phyloP scores from a whole-genome alignment of 2,888 invertebrate genomes.

The Rhagonycha fulva region DNA sequence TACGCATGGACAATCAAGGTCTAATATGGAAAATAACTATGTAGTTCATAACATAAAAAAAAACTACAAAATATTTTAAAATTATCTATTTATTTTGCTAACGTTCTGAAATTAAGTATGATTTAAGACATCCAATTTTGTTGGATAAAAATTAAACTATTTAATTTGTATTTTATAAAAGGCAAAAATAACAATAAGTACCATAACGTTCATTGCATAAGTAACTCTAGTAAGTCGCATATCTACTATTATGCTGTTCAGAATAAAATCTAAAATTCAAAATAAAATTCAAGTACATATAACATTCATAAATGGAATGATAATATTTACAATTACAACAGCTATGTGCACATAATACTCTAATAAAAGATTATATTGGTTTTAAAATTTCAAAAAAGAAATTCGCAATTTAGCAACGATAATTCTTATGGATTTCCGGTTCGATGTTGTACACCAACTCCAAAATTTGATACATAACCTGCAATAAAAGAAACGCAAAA shows the following conservation, averaged over 20 bases:
- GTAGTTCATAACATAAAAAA: background rate
- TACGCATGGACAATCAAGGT: too few species aligned
- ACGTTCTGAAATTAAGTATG: background rate
- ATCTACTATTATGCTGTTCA: background rate
- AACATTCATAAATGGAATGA: conserved; percentile 22
- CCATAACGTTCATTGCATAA: background rate
- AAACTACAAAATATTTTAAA: background rate
- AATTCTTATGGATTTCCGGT: conserved; percentile 92
- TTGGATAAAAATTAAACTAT: background rate
- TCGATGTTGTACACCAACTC: conserved; percentile 88
- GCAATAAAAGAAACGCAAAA: conserved; percentile 41
- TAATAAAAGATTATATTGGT: conserved; percentile 3
- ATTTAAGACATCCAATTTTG: background rate
- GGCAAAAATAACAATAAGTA: background rate
- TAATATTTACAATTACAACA: conserved; percentile 22
- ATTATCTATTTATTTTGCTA: background rate
- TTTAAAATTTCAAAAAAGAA: background rate
- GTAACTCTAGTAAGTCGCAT: background rate
- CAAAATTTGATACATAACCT: conserved; percentile 82
- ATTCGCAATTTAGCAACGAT: conserved; percentile 56
- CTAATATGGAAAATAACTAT: background rate
- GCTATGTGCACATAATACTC: conserved; percentile 16
- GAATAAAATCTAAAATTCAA: background rate
- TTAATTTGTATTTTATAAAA: background rate
- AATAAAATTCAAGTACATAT: conserved; percentile 3